Base-by-base conservation (phyloP, 2,797 vertebrate genomes). In the Pogoniulus pusillus region DNA sequence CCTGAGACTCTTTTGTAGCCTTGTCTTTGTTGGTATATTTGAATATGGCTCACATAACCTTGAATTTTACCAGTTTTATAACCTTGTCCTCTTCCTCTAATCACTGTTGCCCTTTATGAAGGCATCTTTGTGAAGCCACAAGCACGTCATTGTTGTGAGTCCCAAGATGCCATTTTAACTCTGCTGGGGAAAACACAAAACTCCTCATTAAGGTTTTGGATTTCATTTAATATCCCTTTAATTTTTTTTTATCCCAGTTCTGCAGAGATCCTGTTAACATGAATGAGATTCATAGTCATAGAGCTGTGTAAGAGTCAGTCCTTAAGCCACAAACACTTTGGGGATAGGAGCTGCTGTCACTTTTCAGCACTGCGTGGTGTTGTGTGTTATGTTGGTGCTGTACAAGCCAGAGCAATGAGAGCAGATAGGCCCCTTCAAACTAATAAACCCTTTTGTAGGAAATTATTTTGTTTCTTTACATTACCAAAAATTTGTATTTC, bases 81-180 rank as follows among this genome's bases (percentile, higher is more conserved):
- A 60, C 34, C 20, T 30, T 16, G 10, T 57, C 37, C 59, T 51
- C 29, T 70, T 30, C 20, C 15, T 53, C 27, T 65, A 27, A 30
- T 74, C n/a, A 5, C n/a, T 14, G 1, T 55, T 68, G 45, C 12
- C 29, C 13, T 76, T 68, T 39, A n/a, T 0, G 0, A 34, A 73
- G 60, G 7, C 16, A 34, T 53, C 47, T 84, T 79, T 34, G 4
- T 64, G 73, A 77, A 74, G 29, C 32, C 32, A 71, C 35, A 77
- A 57, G 29, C 20, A 14, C 19, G 19, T 22, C 12, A 12, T 3
- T 34, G 10, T 29, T 57, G 30, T 85, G 63, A 65, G 37, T n/a
- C 2, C 17, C 65, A 32, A 80, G 39, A 29, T 58, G 16, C 32
- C 8, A 22, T 43, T 78, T 85, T 73, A 73, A 11, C 37, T 64